phyloP scores from a whole-genome alignment of 2,797 vertebrate genomes.

The Urocyon cinereoargenteus region DNA sequence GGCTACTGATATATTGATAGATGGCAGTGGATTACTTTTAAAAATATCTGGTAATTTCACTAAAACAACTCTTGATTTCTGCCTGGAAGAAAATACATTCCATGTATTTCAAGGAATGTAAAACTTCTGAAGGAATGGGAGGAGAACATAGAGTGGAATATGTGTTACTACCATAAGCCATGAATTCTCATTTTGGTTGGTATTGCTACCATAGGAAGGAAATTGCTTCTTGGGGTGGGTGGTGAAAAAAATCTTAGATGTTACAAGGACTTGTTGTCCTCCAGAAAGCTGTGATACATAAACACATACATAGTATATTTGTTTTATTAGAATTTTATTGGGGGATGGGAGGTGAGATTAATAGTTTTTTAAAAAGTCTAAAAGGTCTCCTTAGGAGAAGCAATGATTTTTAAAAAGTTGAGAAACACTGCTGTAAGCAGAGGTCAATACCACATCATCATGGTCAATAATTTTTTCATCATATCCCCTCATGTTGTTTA shows the following conservation, averaged over 20 bases:
- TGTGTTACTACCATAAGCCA: background rate
- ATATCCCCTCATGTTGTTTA: background rate
- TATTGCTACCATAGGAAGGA: background rate
- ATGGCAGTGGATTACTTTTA: background rate
- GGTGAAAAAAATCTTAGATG: background rate
- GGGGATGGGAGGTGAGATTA: background rate
- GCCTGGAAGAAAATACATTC: background rate
- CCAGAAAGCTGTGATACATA: background rate
- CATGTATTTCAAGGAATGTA: background rate
- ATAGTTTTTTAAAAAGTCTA: background rate
- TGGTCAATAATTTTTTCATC: background rate
- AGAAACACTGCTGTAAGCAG: background rate
- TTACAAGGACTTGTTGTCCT: background rate
- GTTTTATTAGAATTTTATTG: background rate
- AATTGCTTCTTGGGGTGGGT: background rate
- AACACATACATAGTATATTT: background rate
- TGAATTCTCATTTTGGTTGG: background rate
- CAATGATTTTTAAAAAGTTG: background rate
- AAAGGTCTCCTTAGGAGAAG: background rate
- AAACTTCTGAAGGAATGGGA: background rate
- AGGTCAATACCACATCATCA: background rate
- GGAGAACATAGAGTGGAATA: background rate
- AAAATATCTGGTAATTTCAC: slow-evolving; percentile 19
- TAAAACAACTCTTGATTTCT: background rate
- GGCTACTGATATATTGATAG: background rate